These are phyloP conservation scores for Sebastes hubbsi DNA, from an alignment of 2,797 vertebrate genomes.

Conservation along the genomic window DNA sequence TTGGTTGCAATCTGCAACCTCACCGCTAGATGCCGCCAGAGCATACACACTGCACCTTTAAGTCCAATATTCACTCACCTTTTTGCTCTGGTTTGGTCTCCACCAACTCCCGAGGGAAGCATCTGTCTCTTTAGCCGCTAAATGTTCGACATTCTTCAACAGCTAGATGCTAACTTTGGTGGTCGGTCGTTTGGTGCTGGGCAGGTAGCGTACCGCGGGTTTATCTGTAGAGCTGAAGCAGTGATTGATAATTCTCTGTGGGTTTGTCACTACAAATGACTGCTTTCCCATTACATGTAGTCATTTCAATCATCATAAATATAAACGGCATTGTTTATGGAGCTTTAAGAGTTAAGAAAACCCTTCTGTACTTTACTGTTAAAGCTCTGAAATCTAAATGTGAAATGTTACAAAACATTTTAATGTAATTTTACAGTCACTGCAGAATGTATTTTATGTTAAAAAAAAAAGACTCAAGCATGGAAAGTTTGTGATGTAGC, in stretches of 20 bases:
- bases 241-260: neutral
- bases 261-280: neutral
- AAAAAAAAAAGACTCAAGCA: neutral
- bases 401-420: neutral
- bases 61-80: neutral
- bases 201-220: neutral
- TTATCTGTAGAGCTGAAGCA: neutral
- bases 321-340: neutral
- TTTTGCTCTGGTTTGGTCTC: neutral
- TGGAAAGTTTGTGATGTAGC: neutral
- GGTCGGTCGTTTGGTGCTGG: neutral
- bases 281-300: accelerated
- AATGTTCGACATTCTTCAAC: neutral
- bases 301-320: neutral
- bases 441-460: neutral
- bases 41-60: too few species aligned
- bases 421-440: neutral
- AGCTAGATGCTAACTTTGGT: neutral
- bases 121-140: neutral
- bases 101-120: neutral
- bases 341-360: neutral
- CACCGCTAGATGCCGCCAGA: too few species aligned
- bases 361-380: neutral
- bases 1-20: too few species aligned
- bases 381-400: neutral